Percentiles rank a stretch among this genome's conserved stretches.
These are phyloP conservation scores for Syrmaticus mikado DNA, from an alignment of 2,113 vertebrate genomes.

Conservation along the genomic window DNA sequence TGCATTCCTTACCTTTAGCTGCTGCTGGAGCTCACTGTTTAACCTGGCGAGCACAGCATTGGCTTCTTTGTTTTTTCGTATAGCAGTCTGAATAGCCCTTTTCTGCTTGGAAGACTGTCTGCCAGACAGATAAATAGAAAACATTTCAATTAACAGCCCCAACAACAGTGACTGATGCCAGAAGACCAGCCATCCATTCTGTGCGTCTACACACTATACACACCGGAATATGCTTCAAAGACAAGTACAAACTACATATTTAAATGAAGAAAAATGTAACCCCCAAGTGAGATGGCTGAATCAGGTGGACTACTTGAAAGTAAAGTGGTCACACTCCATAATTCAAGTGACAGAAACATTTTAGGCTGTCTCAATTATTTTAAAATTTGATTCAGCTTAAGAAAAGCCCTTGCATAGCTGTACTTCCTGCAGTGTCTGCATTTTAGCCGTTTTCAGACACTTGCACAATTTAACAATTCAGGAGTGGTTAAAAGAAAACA, in stretches of 20 bases:
- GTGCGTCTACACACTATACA: neutral
- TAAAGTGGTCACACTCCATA: constrained; percentile 23
- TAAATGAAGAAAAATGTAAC: constrained; percentile 3
- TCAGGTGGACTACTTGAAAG: neutral
- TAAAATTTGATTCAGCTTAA: constrained; percentile 33
- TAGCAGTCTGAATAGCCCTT: constrained; percentile 92
- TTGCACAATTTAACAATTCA: constrained; percentile 15
- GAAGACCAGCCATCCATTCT: neutral
- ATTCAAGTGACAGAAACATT: constrained; percentile 33
- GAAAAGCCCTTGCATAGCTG: constrained; percentile 18
- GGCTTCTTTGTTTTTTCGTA: constrained; percentile 95
- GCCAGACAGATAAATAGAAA: constrained; percentile 66
- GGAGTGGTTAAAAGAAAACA: neutral
- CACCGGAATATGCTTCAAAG: neutral
- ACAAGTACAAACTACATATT: neutral
- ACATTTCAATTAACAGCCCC: constrained; percentile 39
- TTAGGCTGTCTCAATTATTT: constrained; percentile 23
- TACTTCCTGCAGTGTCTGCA: constrained; percentile 32
- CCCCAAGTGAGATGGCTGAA: neutral
- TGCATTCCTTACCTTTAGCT: constrained; percentile 88
- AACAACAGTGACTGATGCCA: neutral
- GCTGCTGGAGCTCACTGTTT: constrained; percentile 97
- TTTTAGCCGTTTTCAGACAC: neutral
- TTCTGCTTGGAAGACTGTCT: constrained; percentile 91
- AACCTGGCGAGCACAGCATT: constrained; percentile 93